Evolutionary conservation across 2,888 invertebrate species (phyloP).

Genomic region (Dasysyrphus albostriatus): DNA sequence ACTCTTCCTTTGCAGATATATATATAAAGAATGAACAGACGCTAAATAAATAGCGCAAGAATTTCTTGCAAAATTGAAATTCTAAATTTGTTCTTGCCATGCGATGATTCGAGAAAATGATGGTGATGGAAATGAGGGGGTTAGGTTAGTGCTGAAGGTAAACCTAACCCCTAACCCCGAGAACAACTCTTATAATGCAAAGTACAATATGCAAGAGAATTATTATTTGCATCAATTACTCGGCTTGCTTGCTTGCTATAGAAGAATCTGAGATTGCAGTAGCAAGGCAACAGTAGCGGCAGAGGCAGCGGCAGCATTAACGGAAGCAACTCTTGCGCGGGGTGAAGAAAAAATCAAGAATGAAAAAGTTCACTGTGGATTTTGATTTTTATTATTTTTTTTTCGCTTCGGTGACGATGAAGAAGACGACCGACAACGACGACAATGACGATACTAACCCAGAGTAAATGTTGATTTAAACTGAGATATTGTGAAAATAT

Average conservation of each 20-base stretch:
- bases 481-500: conserved; percentile 27
- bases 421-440: conserved; percentile 2
- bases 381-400: conserved; percentile 7
- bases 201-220: conserved; percentile 25
- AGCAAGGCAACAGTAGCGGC: too few relatives aligned
- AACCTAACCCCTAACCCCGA: neutral
- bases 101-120: neutral
- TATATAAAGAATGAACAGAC: neutral
- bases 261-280: conserved; percentile 7
- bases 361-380: neutral
- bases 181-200: conserved; percentile 20
- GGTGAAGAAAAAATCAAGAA: neutral
- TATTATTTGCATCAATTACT: conserved; percentile 44
- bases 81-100: conserved; percentile 50
- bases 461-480: conserved; percentile 53
- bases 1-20: neutral
- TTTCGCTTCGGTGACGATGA: conserved; percentile 28
- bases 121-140: neutral
- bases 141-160: neutral
- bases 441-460: conserved; percentile 17
- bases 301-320: too few relatives aligned
- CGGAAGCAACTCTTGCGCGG: neutral
- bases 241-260: neutral
- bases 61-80: conserved; percentile 46
- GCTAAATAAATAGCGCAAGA: conserved; percentile 47